A percentile compares a stretch with the other conserved stretches of the same genome.
Evolutionary conservation across 2,888 invertebrate genomes (phyloP).

Genomic region (Morpho achilles): DNA sequence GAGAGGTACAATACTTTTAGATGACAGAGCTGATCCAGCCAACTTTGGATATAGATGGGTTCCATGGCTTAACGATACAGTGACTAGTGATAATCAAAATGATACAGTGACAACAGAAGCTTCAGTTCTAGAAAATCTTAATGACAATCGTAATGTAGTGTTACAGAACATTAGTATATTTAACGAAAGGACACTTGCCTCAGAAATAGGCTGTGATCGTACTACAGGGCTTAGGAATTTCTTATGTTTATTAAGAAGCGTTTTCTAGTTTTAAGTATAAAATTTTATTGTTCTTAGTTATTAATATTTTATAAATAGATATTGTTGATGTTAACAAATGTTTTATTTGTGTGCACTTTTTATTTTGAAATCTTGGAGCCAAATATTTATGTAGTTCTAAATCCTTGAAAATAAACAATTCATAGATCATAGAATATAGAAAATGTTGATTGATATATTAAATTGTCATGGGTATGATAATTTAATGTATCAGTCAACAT

Average conservation of each 20-base stretch:
- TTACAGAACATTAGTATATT: not conserved
- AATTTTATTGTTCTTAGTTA: slow-evolving; percentile 11
- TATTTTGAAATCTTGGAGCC: not conserved
- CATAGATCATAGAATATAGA: too few relatives aligned
- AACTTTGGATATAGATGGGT: slow-evolving; percentile 86
- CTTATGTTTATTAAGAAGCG: slow-evolving; percentile 59
- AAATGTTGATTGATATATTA: too few relatives aligned
- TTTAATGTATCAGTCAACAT: too few relatives aligned
- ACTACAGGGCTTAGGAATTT: slow-evolving; percentile 55
- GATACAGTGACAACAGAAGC: slow-evolving; percentile 2
- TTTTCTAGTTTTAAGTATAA: slow-evolving; percentile 40
- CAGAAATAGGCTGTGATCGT: slow-evolving; percentile 49
- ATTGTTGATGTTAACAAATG: slow-evolving; percentile 7
- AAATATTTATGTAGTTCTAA: too few relatives aligned
- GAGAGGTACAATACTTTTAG: slow-evolving; percentile 62
- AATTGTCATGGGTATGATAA: too few relatives aligned
- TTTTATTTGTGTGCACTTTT: not conserved
- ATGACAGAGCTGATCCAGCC: slow-evolving; percentile 82
- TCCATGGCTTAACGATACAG: slow-evolving; percentile 67
- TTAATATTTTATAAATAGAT: slow-evolving; percentile 7
- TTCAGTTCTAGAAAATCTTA: not conserved
- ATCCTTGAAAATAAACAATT: too few relatives aligned
- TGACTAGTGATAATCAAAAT: slow-evolving; percentile 8
- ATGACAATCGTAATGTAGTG: slow-evolving; percentile 2
- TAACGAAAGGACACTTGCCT: slow-evolving; percentile 38